Percentiles rank a stretch among this genome's conserved stretches.
Evolutionary conservation across 1,140 invertebrate genomes (phyloP).

Genomic region (Dryas iulia): DNA sequence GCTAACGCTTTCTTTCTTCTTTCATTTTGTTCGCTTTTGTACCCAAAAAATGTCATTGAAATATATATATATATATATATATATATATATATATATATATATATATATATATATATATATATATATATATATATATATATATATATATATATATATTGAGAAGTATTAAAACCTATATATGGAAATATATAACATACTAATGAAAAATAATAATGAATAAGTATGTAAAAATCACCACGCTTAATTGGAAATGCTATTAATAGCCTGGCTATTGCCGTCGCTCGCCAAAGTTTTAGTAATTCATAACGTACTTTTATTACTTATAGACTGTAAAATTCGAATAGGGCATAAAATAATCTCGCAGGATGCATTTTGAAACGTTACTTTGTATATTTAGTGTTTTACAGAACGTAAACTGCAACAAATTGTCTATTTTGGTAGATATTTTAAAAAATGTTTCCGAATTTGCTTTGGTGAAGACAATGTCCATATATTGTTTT

Average conservation of each 20-base stretch:
- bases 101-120: no score
- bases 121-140: no score
- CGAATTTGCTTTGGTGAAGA: neutral
- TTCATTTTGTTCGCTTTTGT: no score
- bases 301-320: slow-evolving; percentile 55
- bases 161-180: no score
- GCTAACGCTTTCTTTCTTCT: no score
- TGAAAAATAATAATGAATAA: no score
- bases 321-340: slow-evolving; percentile 54
- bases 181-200: no score
- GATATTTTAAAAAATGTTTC: neutral
- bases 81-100: no score
- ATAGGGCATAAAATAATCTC: slow-evolving; percentile 59
- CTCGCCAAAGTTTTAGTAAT: slow-evolving; percentile 38
- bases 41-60: no score
- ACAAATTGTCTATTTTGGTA: slow-evolving; percentile 1
- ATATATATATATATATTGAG: no score
- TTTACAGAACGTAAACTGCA: slow-evolving; percentile 2
- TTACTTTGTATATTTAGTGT: slow-evolving; percentile 38
- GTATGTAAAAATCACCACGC: neutral
- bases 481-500: no score
- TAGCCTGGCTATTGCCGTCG: neutral
- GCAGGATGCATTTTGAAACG: slow-evolving; percentile 39
- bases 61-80: no score
- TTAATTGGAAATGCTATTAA: neutral